Percentiles rank a stretch among this genome's conserved stretches.
Evolutionary conservation across 2,888 invertebrate species (phyloP).

Genomic region (Leptinotarsa peninsularis): DNA sequence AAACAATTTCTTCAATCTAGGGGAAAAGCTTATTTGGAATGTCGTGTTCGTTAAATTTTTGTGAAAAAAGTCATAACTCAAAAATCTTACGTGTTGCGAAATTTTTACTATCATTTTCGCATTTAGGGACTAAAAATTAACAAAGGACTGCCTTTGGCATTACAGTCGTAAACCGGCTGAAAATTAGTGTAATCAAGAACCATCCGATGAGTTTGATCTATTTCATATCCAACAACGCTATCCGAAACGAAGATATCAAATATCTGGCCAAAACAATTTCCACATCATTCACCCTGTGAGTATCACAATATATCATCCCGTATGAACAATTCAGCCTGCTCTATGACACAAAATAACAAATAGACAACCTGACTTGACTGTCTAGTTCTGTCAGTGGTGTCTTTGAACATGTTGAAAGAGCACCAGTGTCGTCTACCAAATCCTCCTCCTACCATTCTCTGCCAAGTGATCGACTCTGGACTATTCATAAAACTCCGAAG

Average conservation of each 20-base stretch:
- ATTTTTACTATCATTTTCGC: too few relatives aligned
- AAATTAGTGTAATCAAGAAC: constrained; percentile 19
- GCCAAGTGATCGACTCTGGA: constrained; percentile 42
- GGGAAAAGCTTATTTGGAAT: too few relatives aligned
- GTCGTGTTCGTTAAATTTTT: too few relatives aligned
- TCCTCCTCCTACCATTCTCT: constrained; percentile 6
- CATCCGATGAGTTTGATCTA: constrained; percentile 38
- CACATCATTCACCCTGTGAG: constrained; percentile 51
- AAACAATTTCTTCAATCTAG: too few relatives aligned
- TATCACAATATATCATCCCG: neutral
- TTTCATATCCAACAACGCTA: constrained; percentile 43
- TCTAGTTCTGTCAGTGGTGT: neutral
- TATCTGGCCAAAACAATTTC: constrained; percentile 42
- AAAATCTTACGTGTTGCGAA: too few relatives aligned
- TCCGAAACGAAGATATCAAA: constrained; percentile 44
- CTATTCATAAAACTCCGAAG: constrained; percentile 41
- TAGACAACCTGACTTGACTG: neutral
- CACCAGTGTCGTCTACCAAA: constrained; percentile 17
- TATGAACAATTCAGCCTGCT: too few relatives aligned
- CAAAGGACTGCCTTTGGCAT: too few relatives aligned
- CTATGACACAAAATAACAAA: neutral
- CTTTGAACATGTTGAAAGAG: neutral
- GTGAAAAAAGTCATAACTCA: too few relatives aligned
- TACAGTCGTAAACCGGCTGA: too few relatives aligned
- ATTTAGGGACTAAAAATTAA: too few relatives aligned